Percentiles rank a stretch among this genome's conserved stretches.
Evolutionary conservation across 2,113 vertebrate genomes (phyloP).

Genomic region (Physeter macrocephalus): DNA sequence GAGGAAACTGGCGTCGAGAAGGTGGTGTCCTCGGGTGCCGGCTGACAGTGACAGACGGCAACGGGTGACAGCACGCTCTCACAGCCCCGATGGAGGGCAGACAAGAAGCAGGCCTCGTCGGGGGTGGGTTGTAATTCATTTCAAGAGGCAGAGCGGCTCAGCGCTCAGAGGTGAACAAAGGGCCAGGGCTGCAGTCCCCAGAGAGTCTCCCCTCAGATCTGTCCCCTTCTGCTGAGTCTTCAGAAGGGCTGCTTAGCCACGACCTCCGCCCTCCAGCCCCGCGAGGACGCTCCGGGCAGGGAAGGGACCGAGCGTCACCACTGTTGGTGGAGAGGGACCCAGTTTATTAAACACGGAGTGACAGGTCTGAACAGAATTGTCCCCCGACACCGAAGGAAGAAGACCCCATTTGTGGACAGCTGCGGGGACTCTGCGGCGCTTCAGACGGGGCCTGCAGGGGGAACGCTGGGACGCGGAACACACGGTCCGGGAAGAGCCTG

Average conservation of each 20-base stretch:
- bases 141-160: rapidly evolving
- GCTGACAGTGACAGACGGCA: neutral
- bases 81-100: neutral
- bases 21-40: rapidly evolving
- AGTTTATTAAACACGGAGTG: neutral
- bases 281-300: rapidly evolving
- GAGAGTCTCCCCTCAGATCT: neutral
- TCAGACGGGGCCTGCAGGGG: rapidly evolving
- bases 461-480: rapidly evolving
- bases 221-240: neutral
- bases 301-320: no score
- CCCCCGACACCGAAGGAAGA: neutral
- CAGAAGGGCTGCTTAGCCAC: rapidly evolving
- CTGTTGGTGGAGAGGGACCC: neutral
- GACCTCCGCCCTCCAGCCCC: rapidly evolving
- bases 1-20: neutral
- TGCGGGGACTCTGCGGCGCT: neutral
- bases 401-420: rapidly evolving
- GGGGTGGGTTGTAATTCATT: neutral
- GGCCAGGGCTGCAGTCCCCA: neutral
- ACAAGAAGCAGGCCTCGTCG: rapidly evolving
- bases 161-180: neutral
- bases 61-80: neutral
- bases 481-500: rapidly evolving
- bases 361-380: neutral